Conservation (phyloP, 2,797 vertebrate genomes). For the Artibeus jamaicensis region DNA sequence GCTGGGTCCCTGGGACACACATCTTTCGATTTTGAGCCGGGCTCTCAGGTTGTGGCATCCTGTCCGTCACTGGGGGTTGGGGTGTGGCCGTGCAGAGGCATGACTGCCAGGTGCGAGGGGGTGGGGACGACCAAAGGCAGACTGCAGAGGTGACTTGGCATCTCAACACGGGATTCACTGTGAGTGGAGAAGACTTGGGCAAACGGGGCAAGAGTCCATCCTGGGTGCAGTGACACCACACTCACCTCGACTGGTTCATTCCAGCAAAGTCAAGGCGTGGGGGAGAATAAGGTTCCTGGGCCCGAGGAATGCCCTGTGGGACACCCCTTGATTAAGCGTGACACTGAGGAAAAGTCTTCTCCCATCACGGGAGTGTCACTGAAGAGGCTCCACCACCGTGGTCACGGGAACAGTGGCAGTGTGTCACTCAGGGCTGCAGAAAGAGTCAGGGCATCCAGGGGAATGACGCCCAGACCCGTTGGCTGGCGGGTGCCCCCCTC, state of each 20-base stretch:
- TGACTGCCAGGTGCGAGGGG: neutral
- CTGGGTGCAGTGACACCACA: accelerated
- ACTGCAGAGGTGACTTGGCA: neutral
- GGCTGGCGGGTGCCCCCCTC: neutral
- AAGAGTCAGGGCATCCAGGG: neutral
- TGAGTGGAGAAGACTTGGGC: neutral
- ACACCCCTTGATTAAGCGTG: neutral
- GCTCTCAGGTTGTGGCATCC: neutral
- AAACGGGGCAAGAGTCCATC: accelerated
- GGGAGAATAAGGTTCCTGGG: neutral
- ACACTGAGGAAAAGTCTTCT: neutral
- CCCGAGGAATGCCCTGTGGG: neutral
- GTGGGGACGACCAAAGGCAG: accelerated
- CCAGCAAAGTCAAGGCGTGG: neutral
- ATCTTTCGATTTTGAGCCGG: neutral
- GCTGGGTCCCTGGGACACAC: accelerated
- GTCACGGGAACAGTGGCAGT: neutral
- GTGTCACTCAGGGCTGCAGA: no score
- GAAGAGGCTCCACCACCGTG: accelerated
- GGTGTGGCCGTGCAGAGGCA: no score
- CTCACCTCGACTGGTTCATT: neutral
- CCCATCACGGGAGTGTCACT: no score
- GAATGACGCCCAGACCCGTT: neutral
- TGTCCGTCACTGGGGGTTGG: neutral
- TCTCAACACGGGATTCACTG: neutral